Conservation (phyloP, 2,113 vertebrate genomes). For the Rousettus leschenaultii region DNA sequence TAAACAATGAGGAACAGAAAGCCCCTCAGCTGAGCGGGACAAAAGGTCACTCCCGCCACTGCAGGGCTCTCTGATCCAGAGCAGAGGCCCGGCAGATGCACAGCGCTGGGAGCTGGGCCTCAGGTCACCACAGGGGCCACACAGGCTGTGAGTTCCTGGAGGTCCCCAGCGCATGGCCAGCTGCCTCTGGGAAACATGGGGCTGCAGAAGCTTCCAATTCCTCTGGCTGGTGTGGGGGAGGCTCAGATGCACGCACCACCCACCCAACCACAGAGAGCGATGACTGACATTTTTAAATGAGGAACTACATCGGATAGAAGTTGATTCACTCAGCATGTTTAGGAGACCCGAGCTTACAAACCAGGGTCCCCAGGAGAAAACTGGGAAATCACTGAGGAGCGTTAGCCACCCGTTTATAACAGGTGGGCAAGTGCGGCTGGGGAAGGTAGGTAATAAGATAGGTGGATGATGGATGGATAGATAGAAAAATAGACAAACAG, state of each 20-base stretch:
- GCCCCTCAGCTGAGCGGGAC: slow-evolving; percentile 26
- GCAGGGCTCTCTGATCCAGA: background rate
- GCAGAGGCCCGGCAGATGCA: background rate
- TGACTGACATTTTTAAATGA: slow-evolving; percentile 25
- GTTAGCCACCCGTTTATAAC: background rate
- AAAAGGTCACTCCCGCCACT: slow-evolving; percentile 44
- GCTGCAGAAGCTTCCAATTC: background rate
- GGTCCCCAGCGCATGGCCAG: background rate
- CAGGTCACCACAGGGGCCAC: background rate
- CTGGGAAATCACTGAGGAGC: background rate
- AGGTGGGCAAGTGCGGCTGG: background rate
- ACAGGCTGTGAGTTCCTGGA: background rate
- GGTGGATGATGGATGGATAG: background rate
- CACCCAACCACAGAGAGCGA: background rate
- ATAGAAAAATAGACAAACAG: background rate
- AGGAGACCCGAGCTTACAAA: background rate
- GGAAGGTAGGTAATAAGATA: background rate
- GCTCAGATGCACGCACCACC: background rate
- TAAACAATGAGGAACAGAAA: slow-evolving; percentile 75
- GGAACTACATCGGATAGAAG: background rate
- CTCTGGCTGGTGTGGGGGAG: background rate
- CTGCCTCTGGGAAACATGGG: background rate
- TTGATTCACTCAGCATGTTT: background rate
- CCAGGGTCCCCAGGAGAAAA: background rate
- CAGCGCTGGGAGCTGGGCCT: background rate